phyloP scores from a whole-genome alignment of 2,888 invertebrate species.

The Proisotoma minuta region DNA sequence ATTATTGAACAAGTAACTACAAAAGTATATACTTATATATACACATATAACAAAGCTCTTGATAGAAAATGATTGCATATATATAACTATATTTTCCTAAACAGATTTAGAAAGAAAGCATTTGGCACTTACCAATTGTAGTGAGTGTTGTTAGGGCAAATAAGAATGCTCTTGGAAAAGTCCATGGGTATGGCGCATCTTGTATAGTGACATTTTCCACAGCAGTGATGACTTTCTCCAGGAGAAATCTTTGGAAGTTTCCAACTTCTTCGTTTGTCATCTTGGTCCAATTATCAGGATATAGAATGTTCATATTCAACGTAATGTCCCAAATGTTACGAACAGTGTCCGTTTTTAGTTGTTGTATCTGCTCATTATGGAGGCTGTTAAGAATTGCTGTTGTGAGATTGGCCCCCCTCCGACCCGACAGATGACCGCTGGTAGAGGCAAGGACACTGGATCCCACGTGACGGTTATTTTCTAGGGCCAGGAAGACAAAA shows the following conservation, averaged over 20 bases:
- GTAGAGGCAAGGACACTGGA: conserved; percentile 40
- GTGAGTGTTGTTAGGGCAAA: conserved; percentile 46
- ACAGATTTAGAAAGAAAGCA: no score
- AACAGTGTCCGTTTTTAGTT: conserved; percentile 44
- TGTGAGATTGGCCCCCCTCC: conserved; percentile 39
- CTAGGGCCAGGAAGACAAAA: conserved; percentile 78
- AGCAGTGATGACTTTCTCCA: conserved; percentile 41
- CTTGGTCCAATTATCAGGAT: conserved; percentile 46
- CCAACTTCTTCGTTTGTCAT: conserved; percentile 46
- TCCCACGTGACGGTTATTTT: conserved; percentile 50
- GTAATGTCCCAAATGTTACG: conserved; percentile 46
- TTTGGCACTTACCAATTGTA: conserved; percentile 41
- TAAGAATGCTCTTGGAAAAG: conserved; percentile 44
- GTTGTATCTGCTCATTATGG: conserved; percentile 40
- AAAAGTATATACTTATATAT: no score
- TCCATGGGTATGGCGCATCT: conserved; percentile 42
- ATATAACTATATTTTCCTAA: no score
- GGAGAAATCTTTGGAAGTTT: conserved; percentile 41
- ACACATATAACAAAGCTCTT: no score
- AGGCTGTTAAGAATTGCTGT: conserved; percentile 40
- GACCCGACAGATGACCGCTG: conserved; percentile 39
- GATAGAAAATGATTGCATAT: no score
- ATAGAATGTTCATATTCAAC: conserved; percentile 46
- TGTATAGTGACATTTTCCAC: conserved; percentile 42
- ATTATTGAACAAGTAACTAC: no score